Evolutionary conservation across 2,888 invertebrate species (phyloP).

Genomic region (Ectobius pallidus): DNA sequence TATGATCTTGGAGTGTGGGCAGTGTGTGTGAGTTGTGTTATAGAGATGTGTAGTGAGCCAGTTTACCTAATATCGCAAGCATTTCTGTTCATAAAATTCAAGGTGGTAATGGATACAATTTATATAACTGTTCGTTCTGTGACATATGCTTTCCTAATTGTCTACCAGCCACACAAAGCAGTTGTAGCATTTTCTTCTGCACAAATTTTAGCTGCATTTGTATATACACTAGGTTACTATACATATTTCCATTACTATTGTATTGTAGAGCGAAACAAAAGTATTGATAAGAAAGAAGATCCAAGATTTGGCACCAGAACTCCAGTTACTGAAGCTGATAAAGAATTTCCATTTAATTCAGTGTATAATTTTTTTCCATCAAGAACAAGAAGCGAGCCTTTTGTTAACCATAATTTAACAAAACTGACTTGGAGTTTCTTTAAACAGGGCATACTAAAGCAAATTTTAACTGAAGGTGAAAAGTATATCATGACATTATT

Average conservation of each 20-base stretch:
- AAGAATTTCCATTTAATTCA: conserved; percentile 79
- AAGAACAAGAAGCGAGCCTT: conserved; percentile 60
- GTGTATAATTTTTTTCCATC: conserved; percentile 77
- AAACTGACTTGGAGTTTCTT: conserved; percentile 87
- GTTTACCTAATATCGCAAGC: conserved; percentile 85
- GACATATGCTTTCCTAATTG: conserved; percentile 76
- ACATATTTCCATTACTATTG: conserved; percentile 81
- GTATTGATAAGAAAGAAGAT: conserved; percentile 10
- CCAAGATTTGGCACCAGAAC: not conserved
- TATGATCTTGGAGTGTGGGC: conserved; percentile 63
- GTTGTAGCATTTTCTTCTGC: conserved; percentile 88
- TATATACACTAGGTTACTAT: conserved; percentile 73
- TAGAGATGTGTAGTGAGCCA: conserved; percentile 86
- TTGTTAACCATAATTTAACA: conserved; percentile 71
- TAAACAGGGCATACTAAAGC: conserved; percentile 94
- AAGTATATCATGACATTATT: conserved; percentile 97
- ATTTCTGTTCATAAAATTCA: conserved; percentile 87
- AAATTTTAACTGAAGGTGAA: conserved; percentile 97
- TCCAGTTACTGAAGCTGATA: conserved; percentile 46
- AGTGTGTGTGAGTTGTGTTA: conserved; percentile 81
- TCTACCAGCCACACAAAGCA: conserved; percentile 74
- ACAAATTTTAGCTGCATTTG: conserved; percentile 69
- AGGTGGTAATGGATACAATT: conserved; percentile 62
- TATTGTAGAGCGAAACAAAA: conserved; percentile 62
- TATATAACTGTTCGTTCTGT: conserved; percentile 61